phyloP scores from a whole-genome alignment of 2,888 invertebrate species.

The Brachyptera risi region DNA sequence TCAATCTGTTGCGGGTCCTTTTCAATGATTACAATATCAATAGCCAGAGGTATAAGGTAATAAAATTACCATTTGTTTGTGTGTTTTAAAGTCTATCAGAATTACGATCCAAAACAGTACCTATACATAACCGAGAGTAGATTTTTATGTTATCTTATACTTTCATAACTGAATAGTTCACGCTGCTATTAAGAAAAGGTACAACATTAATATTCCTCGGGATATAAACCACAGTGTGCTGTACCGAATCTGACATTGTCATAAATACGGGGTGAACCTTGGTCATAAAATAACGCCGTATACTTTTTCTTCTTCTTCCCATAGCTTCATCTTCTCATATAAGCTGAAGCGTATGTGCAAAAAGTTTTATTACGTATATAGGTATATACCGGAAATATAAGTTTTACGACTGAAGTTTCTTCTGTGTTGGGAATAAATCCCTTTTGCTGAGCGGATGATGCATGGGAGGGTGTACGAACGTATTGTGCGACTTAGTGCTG shows the following conservation, averaged over 20 bases:
- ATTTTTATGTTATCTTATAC: no score
- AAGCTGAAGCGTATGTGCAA: no score
- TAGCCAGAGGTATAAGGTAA: constrained; percentile 5
- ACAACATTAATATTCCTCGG: constrained; percentile 11
- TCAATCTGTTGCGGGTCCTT: no score
- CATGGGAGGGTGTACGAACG: no score
- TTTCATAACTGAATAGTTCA: background rate
- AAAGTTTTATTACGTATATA: constrained; percentile 20
- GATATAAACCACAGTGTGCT: background rate
- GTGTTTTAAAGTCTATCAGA: constrained; percentile 9
- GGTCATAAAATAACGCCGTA: background rate
- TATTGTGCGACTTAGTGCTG: background rate
- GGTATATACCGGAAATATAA: constrained; percentile 18
- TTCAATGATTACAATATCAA: constrained; percentile 23
- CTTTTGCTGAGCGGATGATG: no score
- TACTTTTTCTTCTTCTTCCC: background rate
- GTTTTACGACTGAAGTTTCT: background rate
- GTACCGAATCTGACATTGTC: background rate
- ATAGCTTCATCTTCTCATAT: background rate
- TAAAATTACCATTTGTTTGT: constrained; percentile 22
- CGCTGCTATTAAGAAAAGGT: background rate
- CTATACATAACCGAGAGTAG: background rate
- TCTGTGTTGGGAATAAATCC: no score
- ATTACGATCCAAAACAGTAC: constrained; percentile 2
- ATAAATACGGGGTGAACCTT: background rate